Base-by-base conservation (phyloP, 2,888 invertebrate genomes). In the Harpalus rubripes region DNA sequence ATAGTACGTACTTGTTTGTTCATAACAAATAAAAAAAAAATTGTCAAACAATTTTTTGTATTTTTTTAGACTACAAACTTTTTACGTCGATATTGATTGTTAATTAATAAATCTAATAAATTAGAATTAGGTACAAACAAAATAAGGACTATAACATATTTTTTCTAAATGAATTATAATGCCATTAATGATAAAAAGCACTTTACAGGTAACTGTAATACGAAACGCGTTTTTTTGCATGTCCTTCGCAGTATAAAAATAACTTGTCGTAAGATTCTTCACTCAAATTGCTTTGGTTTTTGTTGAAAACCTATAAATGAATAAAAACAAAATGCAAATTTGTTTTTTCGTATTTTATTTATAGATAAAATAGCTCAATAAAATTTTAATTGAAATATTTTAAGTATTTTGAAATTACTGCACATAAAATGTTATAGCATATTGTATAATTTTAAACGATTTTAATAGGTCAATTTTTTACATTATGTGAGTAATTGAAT, bases 171-270 rank as follows among this genome's bases (percentile, higher is more conserved):
- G 26, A 26, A 68, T 15, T 32, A 68, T 63, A 26, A 22, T 26
- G 22, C 12, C 32, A 68, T 68, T 68, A 68, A 68, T 63, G 26
- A 41, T 63, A 63, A 63, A 26, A 12, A 26, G 15, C 15, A 68
- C 32, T 68, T 68, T 22, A 63, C 12, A 68, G 26, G 26, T 1
- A 39, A 32, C n/a, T 68, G 68, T 15, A 68, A 68, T 39, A 68
- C 15, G 68, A 10, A 10, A 32, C 39, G 18, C 39, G 15, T 15
- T 68, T 39, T 68, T 41, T 68, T 32, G n/a, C 39, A 68, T 68
- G 68, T 68, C 68, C 68, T 68, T 68, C 68, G 7, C 63, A 10
- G 63, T 41, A 68, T 68, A 39, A 39, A 32, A 68, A 68, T 68
- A 68, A 26, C 39, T 68, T 32, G 12, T 32, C 39, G 12, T 32